Conservation (phyloP, 2,797 vertebrate species). For the Fringilla coelebs region DNA sequence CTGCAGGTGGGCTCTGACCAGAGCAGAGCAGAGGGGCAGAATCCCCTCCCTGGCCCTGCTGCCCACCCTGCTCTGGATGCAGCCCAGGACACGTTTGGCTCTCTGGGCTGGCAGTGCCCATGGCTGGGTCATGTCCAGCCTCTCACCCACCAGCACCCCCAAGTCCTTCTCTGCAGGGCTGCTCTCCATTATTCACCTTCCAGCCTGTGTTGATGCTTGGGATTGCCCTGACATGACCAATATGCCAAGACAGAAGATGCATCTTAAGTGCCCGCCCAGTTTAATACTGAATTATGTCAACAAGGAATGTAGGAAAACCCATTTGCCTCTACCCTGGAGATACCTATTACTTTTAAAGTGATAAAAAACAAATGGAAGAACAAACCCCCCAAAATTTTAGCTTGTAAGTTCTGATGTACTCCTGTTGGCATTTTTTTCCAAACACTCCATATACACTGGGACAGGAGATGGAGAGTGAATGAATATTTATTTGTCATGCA, state of each 20-base stretch:
- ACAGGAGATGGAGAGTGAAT: neutral
- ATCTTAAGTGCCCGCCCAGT: neutral
- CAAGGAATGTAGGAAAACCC: neutral
- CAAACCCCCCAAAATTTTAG: neutral
- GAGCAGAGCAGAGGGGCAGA: neutral
- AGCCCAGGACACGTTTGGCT: neutral
- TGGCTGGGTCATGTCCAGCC: neutral
- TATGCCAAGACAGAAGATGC: neutral
- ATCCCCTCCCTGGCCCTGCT: neutral
- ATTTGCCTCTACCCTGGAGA: neutral
- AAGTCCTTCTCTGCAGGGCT: neutral
- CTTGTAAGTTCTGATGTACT: rapidly evolving
- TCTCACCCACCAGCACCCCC: rapidly evolving
- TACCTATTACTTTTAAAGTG: neutral
- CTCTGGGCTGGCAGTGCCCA: rapidly evolving
- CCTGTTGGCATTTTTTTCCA: neutral
- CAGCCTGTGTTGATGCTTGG: neutral
- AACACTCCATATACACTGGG: neutral
- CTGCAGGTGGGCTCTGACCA: neutral
- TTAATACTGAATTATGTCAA: neutral
- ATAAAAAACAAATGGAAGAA: neutral
- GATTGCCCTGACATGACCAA: rapidly evolving
- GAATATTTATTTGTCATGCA: neutral
- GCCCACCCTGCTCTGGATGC: neutral
- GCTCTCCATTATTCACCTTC: neutral